Evolutionary conservation across 2,888 invertebrate species (phyloP).

Genomic region (Danaus chrysippus): DNA sequence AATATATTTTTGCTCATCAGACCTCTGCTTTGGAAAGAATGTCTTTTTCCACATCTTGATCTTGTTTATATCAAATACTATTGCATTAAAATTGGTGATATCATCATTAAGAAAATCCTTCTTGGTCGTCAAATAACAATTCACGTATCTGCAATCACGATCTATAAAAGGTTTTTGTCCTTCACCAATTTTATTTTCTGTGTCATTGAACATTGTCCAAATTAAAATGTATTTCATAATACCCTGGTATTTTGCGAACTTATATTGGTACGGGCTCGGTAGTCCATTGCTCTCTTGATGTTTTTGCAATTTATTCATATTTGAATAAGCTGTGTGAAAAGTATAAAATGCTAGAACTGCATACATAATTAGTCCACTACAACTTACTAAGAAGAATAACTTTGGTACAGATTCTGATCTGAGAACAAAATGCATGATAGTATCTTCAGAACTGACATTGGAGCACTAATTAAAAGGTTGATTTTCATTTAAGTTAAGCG

Average conservation of each 20-base stretch:
- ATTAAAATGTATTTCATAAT: slow-evolving; percentile 54
- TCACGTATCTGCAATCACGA: slow-evolving; percentile 47
- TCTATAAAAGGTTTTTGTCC: slow-evolving; percentile 48
- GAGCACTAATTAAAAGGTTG: background rate
- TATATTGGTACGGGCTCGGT: slow-evolving; percentile 11
- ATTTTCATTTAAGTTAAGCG: background rate
- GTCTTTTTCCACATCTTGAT: slow-evolving; percentile 37
- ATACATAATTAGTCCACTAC: slow-evolving; percentile 56
- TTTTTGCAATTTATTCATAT: slow-evolving; percentile 36
- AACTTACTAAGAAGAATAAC: slow-evolving; percentile 59
- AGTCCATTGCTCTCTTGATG: slow-evolving; percentile 30
- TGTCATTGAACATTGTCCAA: slow-evolving; percentile 42
- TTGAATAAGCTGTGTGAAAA: slow-evolving; percentile 49
- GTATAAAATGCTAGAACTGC: slow-evolving; percentile 54
- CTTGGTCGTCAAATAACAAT: slow-evolving; percentile 59
- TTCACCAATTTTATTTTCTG: slow-evolving; percentile 34
- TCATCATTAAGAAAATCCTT: slow-evolving; percentile 42
- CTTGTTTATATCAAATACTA: slow-evolving; percentile 51
- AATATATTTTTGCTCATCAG: slow-evolving; percentile 55
- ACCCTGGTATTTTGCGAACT: slow-evolving; percentile 29
- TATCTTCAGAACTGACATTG: background rate
- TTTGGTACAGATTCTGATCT: slow-evolving; percentile 53
- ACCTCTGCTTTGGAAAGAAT: slow-evolving; percentile 44
- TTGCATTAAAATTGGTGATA: slow-evolving; percentile 54
- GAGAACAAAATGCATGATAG: slow-evolving; percentile 45